Percentiles rank a stretch among this genome's conserved stretches.
phyloP scores from a whole-genome alignment of 2,113 vertebrate species.

The Hiodon alosoides region DNA sequence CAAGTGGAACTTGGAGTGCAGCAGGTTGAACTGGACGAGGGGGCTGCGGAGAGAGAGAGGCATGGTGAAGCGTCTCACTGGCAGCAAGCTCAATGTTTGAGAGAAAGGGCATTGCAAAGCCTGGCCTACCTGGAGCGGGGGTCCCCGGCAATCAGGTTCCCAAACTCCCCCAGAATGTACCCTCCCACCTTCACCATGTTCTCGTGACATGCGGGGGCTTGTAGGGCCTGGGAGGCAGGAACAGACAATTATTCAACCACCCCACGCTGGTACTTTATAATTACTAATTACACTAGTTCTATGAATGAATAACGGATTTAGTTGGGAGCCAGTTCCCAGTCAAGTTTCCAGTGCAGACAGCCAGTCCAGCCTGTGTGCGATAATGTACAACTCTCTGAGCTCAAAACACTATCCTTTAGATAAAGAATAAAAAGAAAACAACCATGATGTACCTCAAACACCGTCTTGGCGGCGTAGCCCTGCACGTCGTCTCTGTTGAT shows the following conservation, averaged over 20 bases:
- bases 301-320: no score
- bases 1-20: slow-evolving; percentile 89
- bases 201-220: slow-evolving; percentile 88
- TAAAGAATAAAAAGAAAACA: background rate
- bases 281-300: no score
- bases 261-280: no score
- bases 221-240: slow-evolving; percentile 64
- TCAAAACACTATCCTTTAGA: background rate
- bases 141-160: slow-evolving; percentile 87
- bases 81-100: background rate
- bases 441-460: slow-evolving; percentile 73
- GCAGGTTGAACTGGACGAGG: slow-evolving; percentile 85
- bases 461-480: slow-evolving; percentile 87
- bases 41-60: slow-evolving; percentile 55
- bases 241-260: background rate
- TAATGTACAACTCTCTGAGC: background rate
- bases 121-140: slow-evolving; percentile 78
- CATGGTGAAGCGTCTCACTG: background rate
- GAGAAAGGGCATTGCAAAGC: background rate
- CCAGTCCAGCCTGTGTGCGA: background rate
- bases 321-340: no score
- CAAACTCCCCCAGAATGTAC: slow-evolving; percentile 88
- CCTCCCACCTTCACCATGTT: slow-evolving; percentile 95
- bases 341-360: background rate
- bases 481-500: slow-evolving; percentile 89